Evolutionary conservation across 2,888 invertebrate species (phyloP), one percentile per base, ranked within the genome.

Genomic region (Idaea dimidiata): DNA sequence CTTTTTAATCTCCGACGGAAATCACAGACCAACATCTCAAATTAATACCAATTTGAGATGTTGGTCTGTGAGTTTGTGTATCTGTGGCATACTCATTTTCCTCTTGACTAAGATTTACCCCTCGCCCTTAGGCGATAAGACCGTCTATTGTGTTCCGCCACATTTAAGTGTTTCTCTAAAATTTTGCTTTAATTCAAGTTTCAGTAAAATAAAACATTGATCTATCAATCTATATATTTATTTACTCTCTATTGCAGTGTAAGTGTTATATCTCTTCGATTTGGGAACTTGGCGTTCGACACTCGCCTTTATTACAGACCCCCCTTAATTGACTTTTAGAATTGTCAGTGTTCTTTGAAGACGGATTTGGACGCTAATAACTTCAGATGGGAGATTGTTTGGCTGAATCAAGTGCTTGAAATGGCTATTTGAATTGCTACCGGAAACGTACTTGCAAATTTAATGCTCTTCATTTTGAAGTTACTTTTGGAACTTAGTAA

Each of bases 271-370:
- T 8, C 43, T 43, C 43, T 43, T 3, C 8, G 43, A 43, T 10
- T 5, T 14, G 10, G 43, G 10, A 8, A 43, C 14, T 43, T 43
- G 43, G 43, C 43, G 43, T 60, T 60, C 59, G 18, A 57, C 53
- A n/a, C 17, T 32, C 18, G 31, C 63, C 65, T 63, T 64, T 68
- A 66, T 63, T 61, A 62, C 64, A 54, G 56, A 59, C 56, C 54
- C 59, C 59, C 33, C 60, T 59, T 66, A 68, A 68, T 68, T 66
- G 68, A 68, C 64, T 68, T 68, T 66, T 61, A 64, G 68, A 62
- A 62, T 63, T 61, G 59, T 59, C 60, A 59, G 65, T 61, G 60
- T 59, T 63, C 56, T 56, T 56, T 18, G 14, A 56, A 17, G 18
- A 56, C 56, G 56, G 56, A 56, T 56, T 56, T 56, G 56, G 56